Percentiles rank a stretch among this genome's conserved stretches.
Conservation (phyloP, 2,888 invertebrate genomes). For the Oligia fasciuncula region DNA sequence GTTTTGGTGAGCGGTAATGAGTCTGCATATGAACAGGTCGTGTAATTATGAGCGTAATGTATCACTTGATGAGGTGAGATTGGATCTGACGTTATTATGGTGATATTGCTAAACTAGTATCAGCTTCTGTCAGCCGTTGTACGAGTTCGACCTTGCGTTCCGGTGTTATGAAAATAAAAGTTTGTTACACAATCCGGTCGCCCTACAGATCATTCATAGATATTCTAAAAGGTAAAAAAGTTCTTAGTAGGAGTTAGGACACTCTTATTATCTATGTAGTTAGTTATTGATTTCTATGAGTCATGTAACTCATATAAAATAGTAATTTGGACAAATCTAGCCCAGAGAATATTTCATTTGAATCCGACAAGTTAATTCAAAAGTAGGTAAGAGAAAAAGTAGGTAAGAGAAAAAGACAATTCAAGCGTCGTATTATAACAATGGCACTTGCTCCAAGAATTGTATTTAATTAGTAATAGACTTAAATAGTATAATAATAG, state of each 20-base stretch:
- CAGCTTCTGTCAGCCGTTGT: background rate
- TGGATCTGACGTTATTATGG: background rate
- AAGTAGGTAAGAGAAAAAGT: slow-evolving; percentile 23
- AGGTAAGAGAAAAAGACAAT: slow-evolving; percentile 20
- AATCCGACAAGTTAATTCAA: slow-evolving; percentile 6
- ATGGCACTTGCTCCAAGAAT: slow-evolving; percentile 14
- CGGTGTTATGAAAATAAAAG: background rate
- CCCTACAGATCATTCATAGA: background rate
- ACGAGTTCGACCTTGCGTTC: background rate
- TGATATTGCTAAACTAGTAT: slow-evolving; percentile 15
- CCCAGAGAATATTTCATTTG: background rate
- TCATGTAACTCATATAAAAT: background rate
- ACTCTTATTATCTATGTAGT: background rate
- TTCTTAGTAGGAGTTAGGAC: background rate
- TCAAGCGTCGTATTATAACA: slow-evolving; percentile 15
- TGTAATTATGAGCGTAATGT: slow-evolving; percentile 1
- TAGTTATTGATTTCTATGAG: background rate
- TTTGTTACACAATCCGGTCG: background rate
- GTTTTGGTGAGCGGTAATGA: slow-evolving; percentile 5
- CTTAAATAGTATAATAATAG: slow-evolving; percentile 22
- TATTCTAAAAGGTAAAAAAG: background rate
- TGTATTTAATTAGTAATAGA: slow-evolving; percentile 28
- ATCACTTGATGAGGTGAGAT: slow-evolving; percentile 39
- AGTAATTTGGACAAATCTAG: background rate
- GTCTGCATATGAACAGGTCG: background rate